Evolutionary conservation across 1,140 invertebrate genomes (phyloP).

Genomic region (Cydia pomonella): DNA sequence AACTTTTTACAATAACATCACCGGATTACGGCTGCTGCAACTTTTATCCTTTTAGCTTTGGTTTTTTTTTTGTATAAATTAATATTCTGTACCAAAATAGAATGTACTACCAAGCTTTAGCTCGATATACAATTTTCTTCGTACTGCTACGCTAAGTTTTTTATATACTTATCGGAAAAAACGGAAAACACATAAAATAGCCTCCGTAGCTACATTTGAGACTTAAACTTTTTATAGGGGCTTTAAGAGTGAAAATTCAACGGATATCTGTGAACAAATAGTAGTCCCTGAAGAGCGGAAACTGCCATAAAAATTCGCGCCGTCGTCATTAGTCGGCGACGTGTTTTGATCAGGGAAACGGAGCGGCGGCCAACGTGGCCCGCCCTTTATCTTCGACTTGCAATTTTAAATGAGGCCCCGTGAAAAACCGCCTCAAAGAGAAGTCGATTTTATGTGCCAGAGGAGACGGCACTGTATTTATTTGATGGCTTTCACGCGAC

Average conservation of each 20-base stretch:
- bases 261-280: slow-evolving; percentile 64
- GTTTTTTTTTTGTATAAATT: too few relatives aligned
- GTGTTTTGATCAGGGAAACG: slow-evolving; percentile 70
- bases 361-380: slow-evolving; percentile 38
- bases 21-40: too few relatives aligned
- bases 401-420: slow-evolving; percentile 63
- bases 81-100: too few relatives aligned
- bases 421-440: slow-evolving; percentile 51
- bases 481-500: slow-evolving; percentile 31
- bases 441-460: slow-evolving; percentile 56
- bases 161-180: slow-evolving; percentile 7
- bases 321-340: slow-evolving; percentile 71
- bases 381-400: slow-evolving; percentile 55
- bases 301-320: slow-evolving; percentile 71
- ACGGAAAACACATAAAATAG: slow-evolving; percentile 48
- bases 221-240: slow-evolving; percentile 61
- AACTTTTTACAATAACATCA: too few relatives aligned
- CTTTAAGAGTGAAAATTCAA: slow-evolving; percentile 63
- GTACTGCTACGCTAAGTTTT: too few relatives aligned
- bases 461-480: slow-evolving; percentile 35
- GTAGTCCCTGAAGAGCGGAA: slow-evolving; percentile 57
- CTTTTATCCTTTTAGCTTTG: too few relatives aligned
- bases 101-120: too few relatives aligned
- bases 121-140: too few relatives aligned
- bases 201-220: slow-evolving; percentile 45